Evolutionary conservation across 2,797 vertebrate species (phyloP).

Genomic region (Coendou prehensilis): DNA sequence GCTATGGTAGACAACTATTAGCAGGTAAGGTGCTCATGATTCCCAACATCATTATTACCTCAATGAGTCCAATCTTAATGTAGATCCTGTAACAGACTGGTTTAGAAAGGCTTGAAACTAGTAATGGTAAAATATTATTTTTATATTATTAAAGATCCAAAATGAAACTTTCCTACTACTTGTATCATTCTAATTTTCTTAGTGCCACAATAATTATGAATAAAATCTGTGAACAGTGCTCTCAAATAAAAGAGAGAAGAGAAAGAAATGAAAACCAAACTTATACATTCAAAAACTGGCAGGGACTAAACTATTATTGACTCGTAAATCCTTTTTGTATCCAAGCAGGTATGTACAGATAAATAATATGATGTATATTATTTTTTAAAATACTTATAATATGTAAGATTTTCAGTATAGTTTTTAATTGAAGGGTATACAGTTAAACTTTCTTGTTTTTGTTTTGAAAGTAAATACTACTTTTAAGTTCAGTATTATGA

Average conservation of each 20-base stretch:
- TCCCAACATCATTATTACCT: not conserved
- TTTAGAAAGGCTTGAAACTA: not conserved
- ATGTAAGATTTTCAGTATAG: not conserved
- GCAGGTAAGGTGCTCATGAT: not conserved
- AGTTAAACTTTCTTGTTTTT: conserved; percentile 34
- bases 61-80: not conserved
- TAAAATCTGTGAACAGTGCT: conserved; percentile 17
- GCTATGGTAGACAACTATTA: not conserved
- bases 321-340: conserved; percentile 17
- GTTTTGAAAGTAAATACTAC: conserved; percentile 38
- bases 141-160: not conserved
- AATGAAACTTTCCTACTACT: not conserved
- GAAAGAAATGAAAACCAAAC: not conserved
- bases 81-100: not conserved
- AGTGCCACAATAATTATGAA: not conserved
- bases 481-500: not conserved
- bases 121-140: not conserved
- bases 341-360: conserved; percentile 10
- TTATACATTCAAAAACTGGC: not conserved
- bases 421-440: conserved; percentile 47
- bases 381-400: not conserved
- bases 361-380: not conserved
- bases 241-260: conserved; percentile 22
- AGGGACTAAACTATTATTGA: not conserved
- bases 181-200: not conserved